These are phyloP conservation scores for Ceuthmochares aereus DNA, from an alignment of 2,113 vertebrate species.

Conservation along the genomic window DNA sequence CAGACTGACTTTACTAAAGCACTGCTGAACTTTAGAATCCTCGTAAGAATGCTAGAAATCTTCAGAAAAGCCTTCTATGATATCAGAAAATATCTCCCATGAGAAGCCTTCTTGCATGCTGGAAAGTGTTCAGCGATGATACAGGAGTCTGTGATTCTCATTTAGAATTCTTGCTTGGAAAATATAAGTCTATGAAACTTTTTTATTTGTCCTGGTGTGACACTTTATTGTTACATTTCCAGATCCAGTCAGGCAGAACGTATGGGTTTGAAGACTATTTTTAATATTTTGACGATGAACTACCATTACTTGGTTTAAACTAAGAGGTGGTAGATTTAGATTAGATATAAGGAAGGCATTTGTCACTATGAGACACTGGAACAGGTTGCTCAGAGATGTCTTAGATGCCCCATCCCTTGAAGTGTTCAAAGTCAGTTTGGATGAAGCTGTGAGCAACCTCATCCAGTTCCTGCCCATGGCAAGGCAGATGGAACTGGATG, in stretches of 20 bases:
- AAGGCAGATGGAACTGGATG: not conserved
- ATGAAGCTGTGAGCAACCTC: not conserved
- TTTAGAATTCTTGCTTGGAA: slow-evolving; percentile 36
- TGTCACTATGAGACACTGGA: not conserved
- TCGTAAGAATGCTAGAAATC: slow-evolving; percentile 64
- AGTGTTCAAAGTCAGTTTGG: accelerated
- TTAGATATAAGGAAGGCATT: accelerated
- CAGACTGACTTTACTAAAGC: slow-evolving; percentile 65
- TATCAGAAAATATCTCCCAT: slow-evolving; percentile 65
- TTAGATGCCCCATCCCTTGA: not conserved
- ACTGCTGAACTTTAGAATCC: slow-evolving; percentile 65
- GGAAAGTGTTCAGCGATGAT: slow-evolving; percentile 9
- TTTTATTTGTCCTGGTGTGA: not conserved
- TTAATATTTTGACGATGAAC: not conserved
- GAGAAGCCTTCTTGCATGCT: slow-evolving; percentile 18
- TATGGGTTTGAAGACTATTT: not conserved
- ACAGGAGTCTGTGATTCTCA: slow-evolving; percentile 5
- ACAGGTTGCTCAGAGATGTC: not conserved
- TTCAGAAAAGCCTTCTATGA: slow-evolving; percentile 66
- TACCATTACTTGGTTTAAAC: not conserved
- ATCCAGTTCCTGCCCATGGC: not conserved
- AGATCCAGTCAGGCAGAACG: not conserved
- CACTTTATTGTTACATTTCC: not conserved
- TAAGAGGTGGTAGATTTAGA: not conserved
- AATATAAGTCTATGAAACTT: not conserved